Evolutionary conservation across 2,113 vertebrate genomes (phyloP).

Genomic region (Oncorhynchus masou): DNA sequence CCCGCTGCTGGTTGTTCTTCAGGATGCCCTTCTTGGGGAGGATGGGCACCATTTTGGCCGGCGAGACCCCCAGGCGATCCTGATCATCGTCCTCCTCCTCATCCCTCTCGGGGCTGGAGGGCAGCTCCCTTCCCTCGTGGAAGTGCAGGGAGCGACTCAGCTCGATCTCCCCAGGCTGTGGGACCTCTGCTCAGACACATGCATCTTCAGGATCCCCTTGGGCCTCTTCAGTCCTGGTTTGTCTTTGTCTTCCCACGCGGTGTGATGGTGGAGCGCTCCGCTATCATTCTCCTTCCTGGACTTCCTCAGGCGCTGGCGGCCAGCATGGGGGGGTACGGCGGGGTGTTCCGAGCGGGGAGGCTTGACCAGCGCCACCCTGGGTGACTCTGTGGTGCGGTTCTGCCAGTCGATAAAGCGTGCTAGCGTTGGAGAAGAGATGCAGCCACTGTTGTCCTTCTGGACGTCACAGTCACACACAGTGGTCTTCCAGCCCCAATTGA

Average conservation of each 20-base stretch:
- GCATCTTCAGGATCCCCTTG: slow-evolving; percentile 94
- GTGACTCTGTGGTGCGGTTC: slow-evolving; percentile 73
- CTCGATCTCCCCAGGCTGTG: slow-evolving; percentile 76
- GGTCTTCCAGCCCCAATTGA: slow-evolving; percentile 98
- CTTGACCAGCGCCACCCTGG: slow-evolving; percentile 63
- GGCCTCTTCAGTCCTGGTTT: slow-evolving; percentile 89
- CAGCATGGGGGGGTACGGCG: slow-evolving; percentile 54
- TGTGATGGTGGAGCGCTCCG: slow-evolving; percentile 66
- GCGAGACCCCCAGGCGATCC: slow-evolving; percentile 63
- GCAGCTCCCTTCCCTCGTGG: slow-evolving; percentile 59
- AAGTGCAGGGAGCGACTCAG: slow-evolving; percentile 76
- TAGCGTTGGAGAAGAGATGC: slow-evolving; percentile 78
- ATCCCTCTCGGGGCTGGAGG: slow-evolving; percentile 75
- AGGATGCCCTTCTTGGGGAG: slow-evolving; percentile 97
- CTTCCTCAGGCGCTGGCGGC: slow-evolving; percentile 89
- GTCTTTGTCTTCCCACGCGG: slow-evolving; percentile 77
- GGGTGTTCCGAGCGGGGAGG: background rate
- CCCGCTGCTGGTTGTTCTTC: slow-evolving; percentile 90
- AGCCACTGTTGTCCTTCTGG: slow-evolving; percentile 76
- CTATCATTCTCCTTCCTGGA: slow-evolving; percentile 91
- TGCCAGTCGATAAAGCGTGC: slow-evolving; percentile 96
- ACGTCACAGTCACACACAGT: slow-evolving; percentile 94
- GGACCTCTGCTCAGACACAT: slow-evolving; percentile 84
- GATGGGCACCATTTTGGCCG: slow-evolving; percentile 77
- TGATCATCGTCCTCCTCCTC: slow-evolving; percentile 62